Base-by-base conservation (phyloP, 2,888 invertebrate genomes). In the Meteorus cinctellus region DNA sequence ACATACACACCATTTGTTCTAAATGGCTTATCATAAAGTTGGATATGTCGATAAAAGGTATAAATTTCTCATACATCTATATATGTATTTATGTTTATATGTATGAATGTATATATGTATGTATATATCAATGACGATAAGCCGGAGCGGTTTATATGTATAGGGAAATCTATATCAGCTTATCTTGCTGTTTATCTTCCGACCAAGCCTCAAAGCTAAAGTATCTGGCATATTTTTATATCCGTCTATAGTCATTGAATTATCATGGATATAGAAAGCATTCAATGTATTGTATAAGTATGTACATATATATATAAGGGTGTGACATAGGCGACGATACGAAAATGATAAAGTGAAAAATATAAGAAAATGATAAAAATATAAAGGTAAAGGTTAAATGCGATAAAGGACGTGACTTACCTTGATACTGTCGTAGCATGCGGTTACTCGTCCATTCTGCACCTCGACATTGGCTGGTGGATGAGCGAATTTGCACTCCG, bases 341-440 rank as follows among this genome's bases (percentile, higher is more conserved):
- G 45, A 45, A 36, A 72, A 27, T 36, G 19, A 62, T 60, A 62
- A 16, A n/a, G 59, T 36, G 31, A 72, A 36, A 29, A 45, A 36
- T 68, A 45, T 41, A 45, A 8, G 31, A 19, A 63, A 63, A 31
- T 24, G 19, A 51, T 31, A 24, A 62, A 63, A 14, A 63, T 24
- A 45, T 24, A 14, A 27, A 48, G 41, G 36, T 31, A 14, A 34
- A 19, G n/a, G 41, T 41, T 31, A 19, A 48, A 29, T 45, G 34
- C 69, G 51, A 41, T 68, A 41, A 45, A 19, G n/a, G 66, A 67
- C 69, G 59, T 73, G 74, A 90, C 94, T 93, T 92, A 99, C 99
- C 98, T 99, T 99, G 92, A 99, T 99, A 92, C 98, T 98, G 93
- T 99, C 99, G 94, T 99, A 99, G 94, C 99, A 99, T 88, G 99